Percentiles rank a stretch among this genome's conserved stretches.
Evolutionary conservation across 2,888 invertebrate genomes (phyloP).

Genomic region (Leuctra nigra): DNA sequence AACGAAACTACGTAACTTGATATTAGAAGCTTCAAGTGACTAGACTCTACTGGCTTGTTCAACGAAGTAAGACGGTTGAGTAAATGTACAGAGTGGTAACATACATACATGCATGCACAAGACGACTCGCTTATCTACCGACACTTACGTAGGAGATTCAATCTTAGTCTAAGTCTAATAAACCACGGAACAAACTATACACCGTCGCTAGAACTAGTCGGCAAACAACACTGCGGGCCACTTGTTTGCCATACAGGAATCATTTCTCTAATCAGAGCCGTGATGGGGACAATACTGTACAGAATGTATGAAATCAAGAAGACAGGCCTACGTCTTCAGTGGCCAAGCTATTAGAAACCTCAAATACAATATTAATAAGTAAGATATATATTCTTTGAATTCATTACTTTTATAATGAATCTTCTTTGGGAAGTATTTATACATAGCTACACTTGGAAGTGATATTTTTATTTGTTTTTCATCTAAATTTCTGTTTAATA

Average conservation of each 20-base stretch:
- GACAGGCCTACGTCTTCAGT: background rate
- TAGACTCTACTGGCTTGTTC: constrained; percentile 31
- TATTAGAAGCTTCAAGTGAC: constrained; percentile 29
- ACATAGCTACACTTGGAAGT: constrained; percentile 28
- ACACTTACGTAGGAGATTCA: background rate
- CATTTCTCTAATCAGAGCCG: too few relatives aligned
- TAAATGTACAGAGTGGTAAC: constrained; percentile 3
- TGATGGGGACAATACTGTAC: too few relatives aligned
- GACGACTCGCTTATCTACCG: background rate
- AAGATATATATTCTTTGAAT: too few relatives aligned
- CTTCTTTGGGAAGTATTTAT: constrained; percentile 25
- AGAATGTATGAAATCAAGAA: constrained; percentile 1
- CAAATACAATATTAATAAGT: too few relatives aligned
- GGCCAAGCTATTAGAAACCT: background rate
- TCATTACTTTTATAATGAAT: constrained; percentile 13
- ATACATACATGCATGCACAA: constrained; percentile 11
- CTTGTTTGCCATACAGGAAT: background rate
- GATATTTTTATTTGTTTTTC: constrained; percentile 21
- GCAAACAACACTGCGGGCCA: background rate
- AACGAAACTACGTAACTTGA: constrained; percentile 9
- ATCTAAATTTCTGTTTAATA: too few relatives aligned
- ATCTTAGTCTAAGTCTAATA: background rate
- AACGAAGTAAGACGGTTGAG: constrained; percentile 15
- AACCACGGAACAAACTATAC: background rate
- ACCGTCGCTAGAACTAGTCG: background rate